Percentiles rank a stretch among this genome's conserved stretches.
Conservation (phyloP, 2,797 vertebrate genomes). For the Apogon talboti region DNA sequence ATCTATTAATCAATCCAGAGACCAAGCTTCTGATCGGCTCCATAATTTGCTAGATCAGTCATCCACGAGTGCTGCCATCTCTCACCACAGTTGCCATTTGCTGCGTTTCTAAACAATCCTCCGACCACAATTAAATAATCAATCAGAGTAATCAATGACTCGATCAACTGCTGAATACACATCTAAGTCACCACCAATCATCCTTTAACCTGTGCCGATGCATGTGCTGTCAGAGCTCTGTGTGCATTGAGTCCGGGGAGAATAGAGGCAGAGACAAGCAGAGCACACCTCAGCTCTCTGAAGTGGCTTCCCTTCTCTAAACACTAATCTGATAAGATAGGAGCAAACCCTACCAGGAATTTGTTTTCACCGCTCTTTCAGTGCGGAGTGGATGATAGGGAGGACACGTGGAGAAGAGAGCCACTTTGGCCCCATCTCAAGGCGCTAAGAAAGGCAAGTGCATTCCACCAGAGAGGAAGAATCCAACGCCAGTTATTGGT, state of each 20-base stretch:
- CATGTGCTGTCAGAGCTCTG: slow-evolving; percentile 35
- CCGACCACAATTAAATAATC: slow-evolving; percentile 53
- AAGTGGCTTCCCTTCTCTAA: slow-evolving; percentile 71
- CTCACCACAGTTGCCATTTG: slow-evolving; percentile 39
- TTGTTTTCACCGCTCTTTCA: slow-evolving; percentile 60
- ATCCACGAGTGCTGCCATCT: slow-evolving; percentile 15
- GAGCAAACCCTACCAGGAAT: slow-evolving; percentile 67
- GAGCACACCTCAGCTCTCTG: slow-evolving; percentile 59
- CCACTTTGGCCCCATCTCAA: slow-evolving; percentile 50
- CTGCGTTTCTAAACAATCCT: slow-evolving; percentile 19
- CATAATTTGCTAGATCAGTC: slow-evolving; percentile 39
- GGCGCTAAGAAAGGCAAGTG: slow-evolving; percentile 19
- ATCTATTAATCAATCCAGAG: slow-evolving; percentile 39
- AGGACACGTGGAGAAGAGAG: slow-evolving; percentile 28
- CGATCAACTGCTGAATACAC: slow-evolving; percentile 45
- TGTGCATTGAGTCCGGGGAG: slow-evolving; percentile 20
- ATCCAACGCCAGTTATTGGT: slow-evolving; percentile 49
- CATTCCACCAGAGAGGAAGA: slow-evolving; percentile 44
- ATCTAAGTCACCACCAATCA: slow-evolving; percentile 39
- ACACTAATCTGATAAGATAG: slow-evolving; percentile 78
- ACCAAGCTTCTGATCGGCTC: slow-evolving; percentile 31
- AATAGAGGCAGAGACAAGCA: slow-evolving; percentile 40
- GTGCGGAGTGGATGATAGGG: slow-evolving; percentile 41
- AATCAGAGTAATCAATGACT: slow-evolving; percentile 46
- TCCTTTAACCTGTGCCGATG: slow-evolving; percentile 32